Evolutionary conservation across 2,888 invertebrate species (phyloP), one percentile per base, ranked within the genome.

Genomic region (Mimachlamys varia): DNA sequence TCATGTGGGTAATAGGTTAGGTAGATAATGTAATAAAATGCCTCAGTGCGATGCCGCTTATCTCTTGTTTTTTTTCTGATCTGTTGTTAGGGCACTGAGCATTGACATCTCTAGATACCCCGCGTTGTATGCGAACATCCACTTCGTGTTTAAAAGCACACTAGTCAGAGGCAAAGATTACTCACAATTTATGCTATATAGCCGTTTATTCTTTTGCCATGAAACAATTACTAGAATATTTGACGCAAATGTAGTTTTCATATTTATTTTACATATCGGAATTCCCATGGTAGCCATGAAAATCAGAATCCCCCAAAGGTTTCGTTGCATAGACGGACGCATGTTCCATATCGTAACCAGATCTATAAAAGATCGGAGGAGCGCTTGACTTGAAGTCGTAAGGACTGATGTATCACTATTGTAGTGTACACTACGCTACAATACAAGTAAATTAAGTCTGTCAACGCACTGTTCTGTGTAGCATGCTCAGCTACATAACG

Each of bases 141-240:
- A 22, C 2, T 12, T 22, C 76, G 27, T 76, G 76, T 76, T 76
- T 76, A 76, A 76, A 76, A 76, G 76, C 76, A 76, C 76, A 76
- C 76, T 33, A 76, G 76, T 27, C 76, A 76, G 76, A 27, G 27
- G 33, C 33, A 76, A 33, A 76, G 76, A 76, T 76, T 76, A 76
- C 33, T 76, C 76, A 33, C 76, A 76, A 76, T 76, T 76, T 76
- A 76, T 76, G 76, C 76, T 76, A 76, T 76, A 76, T 76, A 76
- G 13, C 76, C 33, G 76, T 76, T 76, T 76, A 76, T 76, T 76
- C 76, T 76, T 76, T 76, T 76, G 22, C 76, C 76, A 76, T 76
- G 76, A 76, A 76, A 76, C 76, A 76, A 76, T 76, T 76, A 76
- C 76, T 76, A 76, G 33, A 76, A 76, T 76, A 76, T 76, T 76